Conservation (phyloP, 2,113 vertebrate species). For the Bubo scandiacus region DNA sequence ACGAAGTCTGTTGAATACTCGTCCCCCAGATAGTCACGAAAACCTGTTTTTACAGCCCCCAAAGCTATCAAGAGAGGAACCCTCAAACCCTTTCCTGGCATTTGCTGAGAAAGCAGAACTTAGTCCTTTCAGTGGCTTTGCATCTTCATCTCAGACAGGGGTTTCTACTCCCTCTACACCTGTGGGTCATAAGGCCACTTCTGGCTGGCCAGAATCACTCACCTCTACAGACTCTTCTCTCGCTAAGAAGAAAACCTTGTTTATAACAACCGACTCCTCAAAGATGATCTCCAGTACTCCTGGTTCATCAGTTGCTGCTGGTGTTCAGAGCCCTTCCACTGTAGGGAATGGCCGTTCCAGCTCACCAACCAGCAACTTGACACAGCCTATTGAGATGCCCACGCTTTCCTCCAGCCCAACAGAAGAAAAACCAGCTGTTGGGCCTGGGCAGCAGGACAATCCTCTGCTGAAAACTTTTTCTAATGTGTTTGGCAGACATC, state of each 20-base stretch:
- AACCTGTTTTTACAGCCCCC: conserved; percentile 95
- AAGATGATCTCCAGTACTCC: conserved; percentile 83
- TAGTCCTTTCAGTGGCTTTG: conserved; percentile 87
- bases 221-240: conserved; percentile 67
- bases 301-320: conserved; percentile 72
- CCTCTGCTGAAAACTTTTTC: conserved; percentile 79
- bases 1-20: conserved; percentile 72
- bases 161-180: conserved; percentile 56
- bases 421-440: conserved; percentile 79
- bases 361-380: conserved; percentile 76
- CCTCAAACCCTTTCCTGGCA: conserved; percentile 92
- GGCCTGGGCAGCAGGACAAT: conserved; percentile 76
- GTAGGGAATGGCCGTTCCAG: conserved; percentile 77
- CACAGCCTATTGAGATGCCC: conserved; percentile 83
- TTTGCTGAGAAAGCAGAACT: conserved; percentile 87
- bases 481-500: conserved; percentile 82
- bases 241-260: conserved; percentile 85
- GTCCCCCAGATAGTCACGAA: conserved; percentile 85
- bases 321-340: conserved; percentile 77
- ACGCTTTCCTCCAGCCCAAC: conserved; percentile 83
- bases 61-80: conserved; percentile 85
- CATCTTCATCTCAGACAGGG: conserved; percentile 74
- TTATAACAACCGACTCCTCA: conserved; percentile 89
- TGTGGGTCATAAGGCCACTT: conserved; percentile 67
- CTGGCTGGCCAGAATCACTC: conserved; percentile 74